Evolutionary conservation across 2,888 invertebrate species (phyloP), one percentile per base, ranked within the genome.

Genomic region (Globia sparganii): DNA sequence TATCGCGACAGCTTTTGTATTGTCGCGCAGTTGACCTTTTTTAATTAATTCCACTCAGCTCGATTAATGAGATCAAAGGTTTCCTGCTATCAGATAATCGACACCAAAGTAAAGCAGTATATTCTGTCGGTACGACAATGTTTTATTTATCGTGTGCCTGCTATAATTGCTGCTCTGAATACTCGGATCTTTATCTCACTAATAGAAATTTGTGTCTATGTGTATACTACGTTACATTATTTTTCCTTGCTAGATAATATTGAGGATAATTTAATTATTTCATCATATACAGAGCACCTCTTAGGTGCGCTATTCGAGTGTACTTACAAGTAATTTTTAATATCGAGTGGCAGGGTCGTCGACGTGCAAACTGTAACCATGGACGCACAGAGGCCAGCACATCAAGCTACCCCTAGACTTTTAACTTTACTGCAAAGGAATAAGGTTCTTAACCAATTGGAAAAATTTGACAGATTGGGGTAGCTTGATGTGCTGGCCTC

Each of bases 31-130:
- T 86, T 91, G 90, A 91, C 92, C 91, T 91, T 92, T 92, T 92
- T 91, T 90, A 92, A 92, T 93, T 91, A 91, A 92, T 92, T 92
- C 90, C 90, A 91, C 89, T 90, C 90, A 89, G 82, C 87, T 91
- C 90, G 90, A 91, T 92, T 92, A 93, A 92, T 92, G 90, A 90
- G 91, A 93, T 93, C 90, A 92, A 93, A 93, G 92, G 91, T 91
- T 89, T 91, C 86, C 80, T 90, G 86, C 89, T 86, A 88, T 90
- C 90, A 90, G 90, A 90, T 91, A 90, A 91, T 90, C 87, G 89
- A 90, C 86, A 87, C 81, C 80, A 80, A 83, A 81, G 74, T 86
- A 77, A 87, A 84, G 74, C 78, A 79, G 84, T 85, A 73, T 84
- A 85, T 83, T 83, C 78, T 80, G 78, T 83, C 69, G 66, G 66